These are phyloP conservation scores for Leptinotarsa lineolata DNA, from an alignment of 1,140 invertebrate species.

Conservation along the genomic window DNA sequence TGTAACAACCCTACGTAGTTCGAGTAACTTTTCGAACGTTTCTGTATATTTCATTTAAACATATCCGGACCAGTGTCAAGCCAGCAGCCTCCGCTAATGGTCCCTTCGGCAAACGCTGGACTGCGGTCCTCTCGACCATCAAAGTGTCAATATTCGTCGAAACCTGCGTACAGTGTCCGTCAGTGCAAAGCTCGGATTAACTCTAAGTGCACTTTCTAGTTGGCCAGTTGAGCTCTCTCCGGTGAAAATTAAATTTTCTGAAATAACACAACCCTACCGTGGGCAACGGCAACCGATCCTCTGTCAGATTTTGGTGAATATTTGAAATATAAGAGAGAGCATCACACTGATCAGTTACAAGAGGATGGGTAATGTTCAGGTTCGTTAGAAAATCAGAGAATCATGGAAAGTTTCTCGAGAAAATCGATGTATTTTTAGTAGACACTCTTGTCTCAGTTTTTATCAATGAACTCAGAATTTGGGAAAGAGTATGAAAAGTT, in stretches of 20 bases:
- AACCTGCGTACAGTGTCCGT: slow-evolving; percentile 11
- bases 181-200: slow-evolving; percentile 17
- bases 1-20: too few relatives aligned
- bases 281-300: neutral
- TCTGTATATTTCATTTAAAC: slow-evolving; percentile 32
- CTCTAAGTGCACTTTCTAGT: slow-evolving; percentile 27
- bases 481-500: neutral
- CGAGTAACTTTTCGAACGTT: too few relatives aligned
- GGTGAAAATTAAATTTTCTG: slow-evolving; percentile 14
- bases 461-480: neutral
- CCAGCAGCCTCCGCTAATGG: slow-evolving; percentile 12
- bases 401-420: too few relatives aligned
- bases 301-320: neutral
- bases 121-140: neutral
- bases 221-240: neutral
- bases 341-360: neutral
- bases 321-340: neutral
- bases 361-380: neutral
- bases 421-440: neutral
- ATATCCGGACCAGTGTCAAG: slow-evolving; percentile 12
- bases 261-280: slow-evolving; percentile 15
- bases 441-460: neutral
- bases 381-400: neutral
- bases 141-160: slow-evolving; percentile 8
- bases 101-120: neutral